A percentile compares a stretch with the other conserved stretches of the same genome.
phyloP scores from a whole-genome alignment of 2,888 invertebrate species.

The Gymnosoma rotundatum region DNA sequence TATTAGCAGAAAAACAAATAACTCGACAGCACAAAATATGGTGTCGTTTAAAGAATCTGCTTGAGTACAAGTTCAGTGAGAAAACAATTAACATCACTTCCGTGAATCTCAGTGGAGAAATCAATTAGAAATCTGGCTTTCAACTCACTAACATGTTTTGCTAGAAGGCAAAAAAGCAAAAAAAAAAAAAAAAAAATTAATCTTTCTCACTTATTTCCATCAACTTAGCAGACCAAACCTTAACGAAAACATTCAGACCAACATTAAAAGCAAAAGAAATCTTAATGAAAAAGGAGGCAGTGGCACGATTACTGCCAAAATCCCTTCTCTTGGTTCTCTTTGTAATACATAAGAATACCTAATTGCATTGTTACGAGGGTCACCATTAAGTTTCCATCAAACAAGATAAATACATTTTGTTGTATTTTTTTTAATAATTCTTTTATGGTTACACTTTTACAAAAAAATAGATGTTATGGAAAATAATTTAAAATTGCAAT shows the following conservation, averaged over 20 bases:
- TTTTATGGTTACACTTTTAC: too few species aligned
- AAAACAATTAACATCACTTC: slow-evolving; percentile 72
- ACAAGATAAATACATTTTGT: too few species aligned
- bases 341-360: neutral
- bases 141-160: slow-evolving; percentile 31
- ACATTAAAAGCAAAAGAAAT: neutral
- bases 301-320: slow-evolving; percentile 58
- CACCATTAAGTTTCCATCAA: neutral
- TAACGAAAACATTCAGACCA: neutral
- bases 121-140: slow-evolving; percentile 68
- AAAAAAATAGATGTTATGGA: too few species aligned
- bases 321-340: slow-evolving; percentile 34
- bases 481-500: too few species aligned
- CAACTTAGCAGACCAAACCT: slow-evolving; percentile 12
- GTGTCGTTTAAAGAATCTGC: slow-evolving; percentile 57
- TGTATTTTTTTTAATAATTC: too few species aligned
- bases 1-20: slow-evolving; percentile 70
- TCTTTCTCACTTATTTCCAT: slow-evolving; percentile 37
- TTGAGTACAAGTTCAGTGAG: slow-evolving; percentile 59
- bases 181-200: slow-evolving; percentile 44
- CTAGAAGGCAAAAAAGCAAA: slow-evolving; percentile 47
- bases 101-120: slow-evolving; percentile 68
- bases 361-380: slow-evolving; percentile 7
- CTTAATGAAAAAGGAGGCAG: slow-evolving; percentile 43
- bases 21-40: slow-evolving; percentile 59